Base-by-base conservation (phyloP, 2,888 invertebrate species). In the Chaitophorus viminalis region DNA sequence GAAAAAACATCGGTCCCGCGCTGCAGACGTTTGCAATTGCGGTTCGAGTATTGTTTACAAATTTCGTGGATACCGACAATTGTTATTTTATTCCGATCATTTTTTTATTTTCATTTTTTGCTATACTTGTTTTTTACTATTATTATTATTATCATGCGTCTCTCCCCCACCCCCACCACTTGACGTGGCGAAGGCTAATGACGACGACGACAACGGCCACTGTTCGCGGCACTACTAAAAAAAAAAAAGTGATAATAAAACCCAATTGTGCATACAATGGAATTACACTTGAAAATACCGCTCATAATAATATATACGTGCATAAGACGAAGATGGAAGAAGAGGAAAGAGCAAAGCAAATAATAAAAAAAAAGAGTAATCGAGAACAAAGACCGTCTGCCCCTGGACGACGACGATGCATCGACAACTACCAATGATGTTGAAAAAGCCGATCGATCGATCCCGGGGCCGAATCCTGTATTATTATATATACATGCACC, bases 201-300 rank as follows among this genome's bases (percentile, higher is more conserved):
- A 87, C 79, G 81, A 74, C 81, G 29, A 78, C 84, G 68, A 29
- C 84, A 39, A 77, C 76, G 82, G 36, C 82, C 39, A 60, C 78
- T 86, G 29, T 86, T 52, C 68, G 36, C 18, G 33, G 76, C 65
- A 70, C 52, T 33, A 46, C 33, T 72, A 21, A 54, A 82, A 72
- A 75, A 60, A 86, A 77, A 70, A 68, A 54, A 70, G 54, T 72
- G 86, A 79, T 79, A 86, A 86, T 86, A 86, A 86, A 78, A 86
- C 75, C 78, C 79, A 81, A 87, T 87, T 81, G 87, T 81, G 87
- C 87, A 87, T 87, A 87, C 87, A 87, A 87, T 87, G 87, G 87
- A 81, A 65, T 72, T 65, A 46, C 87, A 65, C 60, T 75, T 81
- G 65, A 81, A 87, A 81, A 87, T 87, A 87, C 87, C 87, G 54